Base-by-base conservation (phyloP, 2,113 vertebrate species). In the Corydoras sp. region DNA sequence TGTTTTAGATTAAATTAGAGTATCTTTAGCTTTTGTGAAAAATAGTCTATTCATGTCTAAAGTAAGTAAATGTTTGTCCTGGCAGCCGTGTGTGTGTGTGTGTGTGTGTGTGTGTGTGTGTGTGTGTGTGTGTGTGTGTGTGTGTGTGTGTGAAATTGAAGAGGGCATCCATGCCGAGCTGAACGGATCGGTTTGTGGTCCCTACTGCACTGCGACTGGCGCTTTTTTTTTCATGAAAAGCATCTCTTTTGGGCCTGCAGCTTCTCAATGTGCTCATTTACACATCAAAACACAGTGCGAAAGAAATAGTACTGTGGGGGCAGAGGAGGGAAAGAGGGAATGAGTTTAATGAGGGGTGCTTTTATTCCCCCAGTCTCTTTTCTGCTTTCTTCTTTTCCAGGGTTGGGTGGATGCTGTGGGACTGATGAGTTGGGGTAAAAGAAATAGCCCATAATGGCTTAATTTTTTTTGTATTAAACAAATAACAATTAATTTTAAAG, bases 191-290 rank as follows among this genome's bases (percentile, higher is more conserved):
- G 35, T 65, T 67, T 71, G 48, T 50, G 88, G 85, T 84, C 83
- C 81, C 77, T 60, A 62, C 68, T 86, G 82, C 76, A 81, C 86
- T 80, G 73, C 82, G 81, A 88, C 85, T 82, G 79, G 75, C 4
- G 80, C 87, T 86, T 89, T 89, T 24, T 24, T 24, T 24, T 90
- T 91, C 88, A 89, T 90, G 89, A 88, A 88, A 90, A 89, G 84
- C 87, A 78, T 86, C 85, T 88, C 86, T 89, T 89, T 79, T 87
- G 85, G 83, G 85, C 84, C 82, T 84, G 87, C 84, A 86, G 89
- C 85, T 87, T 90, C 88, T 89, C 88, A 91, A 89, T 89, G 65
- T 13, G 15, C 86, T 91, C 88, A 91, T 91, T 91, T 89, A 86
- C 90, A 91, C 90, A 90, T 90, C 88, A 90, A 89, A 90, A 89